Evolutionary conservation across 1,140 invertebrate genomes (phyloP).

Genomic region (Lepeophtheirus salmonis): DNA sequence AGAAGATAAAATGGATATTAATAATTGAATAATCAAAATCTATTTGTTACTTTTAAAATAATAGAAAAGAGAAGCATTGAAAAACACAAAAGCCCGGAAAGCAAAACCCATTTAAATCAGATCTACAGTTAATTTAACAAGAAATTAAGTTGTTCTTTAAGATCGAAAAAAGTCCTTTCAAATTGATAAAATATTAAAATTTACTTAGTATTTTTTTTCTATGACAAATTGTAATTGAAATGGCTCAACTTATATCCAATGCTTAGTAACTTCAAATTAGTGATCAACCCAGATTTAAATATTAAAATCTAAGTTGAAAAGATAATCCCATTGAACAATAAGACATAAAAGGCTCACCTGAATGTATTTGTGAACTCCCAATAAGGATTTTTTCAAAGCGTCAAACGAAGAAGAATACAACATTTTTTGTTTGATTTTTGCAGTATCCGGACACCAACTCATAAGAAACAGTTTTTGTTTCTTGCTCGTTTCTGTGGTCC

Average conservation of each 20-base stretch:
- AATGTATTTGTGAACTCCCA: conserved; percentile 89
- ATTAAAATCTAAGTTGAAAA: too few species aligned
- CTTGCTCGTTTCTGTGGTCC: conserved; percentile 33
- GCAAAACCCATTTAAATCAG: too few species aligned
- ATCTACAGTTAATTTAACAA: too few species aligned
- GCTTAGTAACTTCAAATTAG: too few species aligned
- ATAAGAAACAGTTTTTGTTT: conserved; percentile 88
- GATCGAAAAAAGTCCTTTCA: too few species aligned
- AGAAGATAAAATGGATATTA: conserved; percentile 11
- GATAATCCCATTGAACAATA: too few species aligned
- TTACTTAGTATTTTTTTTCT: too few species aligned
- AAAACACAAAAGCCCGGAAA: neutral
- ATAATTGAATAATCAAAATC: conserved; percentile 5
- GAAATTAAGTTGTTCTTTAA: too few species aligned
- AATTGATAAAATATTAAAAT: too few species aligned
- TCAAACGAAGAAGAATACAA: conserved; percentile 93
- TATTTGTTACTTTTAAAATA: neutral
- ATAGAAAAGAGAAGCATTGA: neutral
- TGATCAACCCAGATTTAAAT: too few species aligned
- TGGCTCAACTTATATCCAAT: too few species aligned
- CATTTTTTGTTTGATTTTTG: conserved; percentile 98
- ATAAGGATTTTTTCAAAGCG: conserved; percentile 80
- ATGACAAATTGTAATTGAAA: too few species aligned
- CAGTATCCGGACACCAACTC: conserved; percentile 91
- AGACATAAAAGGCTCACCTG: conserved; percentile 42